Percentiles rank a stretch among this genome's conserved stretches.
These are phyloP conservation scores for Carterocephalus palaemon DNA, from an alignment of 2,888 invertebrate species.

Conservation along the genomic window DNA sequence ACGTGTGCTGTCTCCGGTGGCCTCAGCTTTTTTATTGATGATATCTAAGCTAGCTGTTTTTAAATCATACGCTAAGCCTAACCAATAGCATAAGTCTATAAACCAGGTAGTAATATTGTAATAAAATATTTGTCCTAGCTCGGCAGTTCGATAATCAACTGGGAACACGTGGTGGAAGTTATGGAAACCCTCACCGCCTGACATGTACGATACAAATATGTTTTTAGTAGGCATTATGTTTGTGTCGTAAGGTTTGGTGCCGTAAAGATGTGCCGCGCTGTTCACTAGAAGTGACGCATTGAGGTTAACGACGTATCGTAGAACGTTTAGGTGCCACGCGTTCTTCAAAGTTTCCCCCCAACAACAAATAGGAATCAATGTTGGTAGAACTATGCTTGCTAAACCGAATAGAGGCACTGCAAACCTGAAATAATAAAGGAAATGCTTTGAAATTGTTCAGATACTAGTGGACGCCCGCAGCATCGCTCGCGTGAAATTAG, in stretches of 20 bases:
- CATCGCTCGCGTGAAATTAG: too few relatives aligned
- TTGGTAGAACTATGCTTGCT: slow-evolving; percentile 69
- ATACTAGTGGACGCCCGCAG: too few relatives aligned
- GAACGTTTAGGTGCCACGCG: slow-evolving; percentile 61
- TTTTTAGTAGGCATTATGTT: slow-evolving; percentile 42
- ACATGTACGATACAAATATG: slow-evolving; percentile 30
- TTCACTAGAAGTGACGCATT: slow-evolving; percentile 83
- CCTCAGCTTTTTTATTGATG: slow-evolving; percentile 27
- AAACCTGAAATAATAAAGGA: neutral
- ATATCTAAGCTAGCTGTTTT: slow-evolving; percentile 34
- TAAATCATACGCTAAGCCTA: slow-evolving; percentile 47
- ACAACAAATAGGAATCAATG: slow-evolving; percentile 74
- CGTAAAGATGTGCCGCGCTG: slow-evolving; percentile 79
- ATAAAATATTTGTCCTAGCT: slow-evolving; percentile 39
- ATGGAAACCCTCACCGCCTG: slow-evolving; percentile 52
- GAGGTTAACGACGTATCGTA: slow-evolving; percentile 78
- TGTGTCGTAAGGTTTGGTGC: slow-evolving; percentile 65
- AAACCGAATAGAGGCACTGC: neutral
- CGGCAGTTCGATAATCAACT: slow-evolving; percentile 51
- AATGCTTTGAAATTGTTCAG: too few relatives aligned
- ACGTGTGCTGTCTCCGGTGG: slow-evolving; percentile 36
- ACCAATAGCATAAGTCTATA: slow-evolving; percentile 40
- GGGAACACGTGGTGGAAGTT: slow-evolving; percentile 53
- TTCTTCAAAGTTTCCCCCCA: slow-evolving; percentile 78
- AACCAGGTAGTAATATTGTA: slow-evolving; percentile 36